Evolutionary conservation across 2,888 invertebrate genomes (phyloP).

Genomic region (Hypolimnas misippus): DNA sequence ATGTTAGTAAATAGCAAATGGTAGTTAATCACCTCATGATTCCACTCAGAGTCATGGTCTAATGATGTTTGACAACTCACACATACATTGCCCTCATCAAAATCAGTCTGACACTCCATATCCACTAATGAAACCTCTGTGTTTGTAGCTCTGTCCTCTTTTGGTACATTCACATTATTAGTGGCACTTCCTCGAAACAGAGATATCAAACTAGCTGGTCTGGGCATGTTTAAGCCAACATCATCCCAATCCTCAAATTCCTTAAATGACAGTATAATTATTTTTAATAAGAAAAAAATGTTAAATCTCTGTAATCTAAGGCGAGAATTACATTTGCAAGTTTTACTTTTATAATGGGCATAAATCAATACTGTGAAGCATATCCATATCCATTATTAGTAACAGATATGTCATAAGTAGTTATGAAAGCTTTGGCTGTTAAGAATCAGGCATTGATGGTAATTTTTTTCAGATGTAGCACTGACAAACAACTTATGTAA

Average conservation of each 20-base stretch:
- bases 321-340: too few relatives aligned
- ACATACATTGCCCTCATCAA: slow-evolving; percentile 70
- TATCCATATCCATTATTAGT: too few relatives aligned
- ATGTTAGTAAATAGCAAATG: slow-evolving; percentile 32
- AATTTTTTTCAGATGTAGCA: too few relatives aligned
- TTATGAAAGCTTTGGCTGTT: too few relatives aligned
- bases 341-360: too few relatives aligned
- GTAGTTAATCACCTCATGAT: slow-evolving; percentile 66
- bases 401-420: too few relatives aligned
- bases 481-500: too few relatives aligned
- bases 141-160: slow-evolving; percentile 74
- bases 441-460: too few relatives aligned
- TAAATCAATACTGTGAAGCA: too few relatives aligned
- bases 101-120: slow-evolving; percentile 77
- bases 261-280: slow-evolving; percentile 66
- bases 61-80: slow-evolving; percentile 71
- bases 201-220: slow-evolving; percentile 89
- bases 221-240: slow-evolving; percentile 93
- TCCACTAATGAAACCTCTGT: slow-evolving; percentile 66
- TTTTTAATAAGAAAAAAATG: too few relatives aligned
- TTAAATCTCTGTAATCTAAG: too few relatives aligned
- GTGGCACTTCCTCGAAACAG: slow-evolving; percentile 85
- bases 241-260: slow-evolving; percentile 97
- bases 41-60: slow-evolving; percentile 71
- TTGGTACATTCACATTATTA: slow-evolving; percentile 63